A percentile compares a stretch with the other conserved stretches of the same genome.
Conservation (phyloP, 2,888 invertebrate genomes). For the Muscina levida region DNA sequence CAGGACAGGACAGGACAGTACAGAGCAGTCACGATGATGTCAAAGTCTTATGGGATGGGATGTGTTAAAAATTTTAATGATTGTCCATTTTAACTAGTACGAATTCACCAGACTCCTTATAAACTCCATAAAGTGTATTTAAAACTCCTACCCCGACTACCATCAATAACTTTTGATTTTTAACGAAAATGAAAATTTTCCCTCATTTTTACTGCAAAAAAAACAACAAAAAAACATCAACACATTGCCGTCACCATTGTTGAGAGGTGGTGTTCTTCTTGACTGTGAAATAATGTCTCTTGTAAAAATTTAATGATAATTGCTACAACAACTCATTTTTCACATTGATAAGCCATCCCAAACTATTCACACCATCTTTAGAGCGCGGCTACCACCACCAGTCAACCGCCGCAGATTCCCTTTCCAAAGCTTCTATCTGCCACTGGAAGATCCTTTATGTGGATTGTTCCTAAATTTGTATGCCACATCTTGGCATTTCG, state of each 20-base stretch:
- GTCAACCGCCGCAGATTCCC: neutral
- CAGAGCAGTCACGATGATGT: neutral
- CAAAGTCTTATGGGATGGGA: neutral
- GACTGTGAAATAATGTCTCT: conserved; percentile 58
- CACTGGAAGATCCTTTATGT: conserved; percentile 21
- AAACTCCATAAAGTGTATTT: conserved; percentile 15
- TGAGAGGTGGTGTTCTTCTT: conserved; percentile 2
- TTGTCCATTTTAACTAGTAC: conserved; percentile 13
- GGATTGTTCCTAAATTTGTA: conserved; percentile 25
- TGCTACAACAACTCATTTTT: conserved; percentile 75
- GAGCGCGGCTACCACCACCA: neutral
- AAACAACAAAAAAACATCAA: neutral
- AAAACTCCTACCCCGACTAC: too few relatives aligned
- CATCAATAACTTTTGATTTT: conserved; percentile 13
- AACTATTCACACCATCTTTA: conserved; percentile 49
- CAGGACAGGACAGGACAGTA: too few relatives aligned
- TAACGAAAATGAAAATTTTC: neutral
- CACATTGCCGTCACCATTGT: neutral
- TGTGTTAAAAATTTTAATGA: conserved; percentile 23
- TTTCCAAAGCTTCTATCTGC: neutral
- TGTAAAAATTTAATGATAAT: conserved; percentile 74
- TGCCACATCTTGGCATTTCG: conserved; percentile 12
- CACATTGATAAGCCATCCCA: conserved; percentile 64
- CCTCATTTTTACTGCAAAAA: neutral
- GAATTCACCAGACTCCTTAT: neutral